Evolutionary conservation across 1,140 invertebrate genomes (phyloP), one percentile per base, ranked within the genome.

Genomic region (Ridgeia piscesae): DNA sequence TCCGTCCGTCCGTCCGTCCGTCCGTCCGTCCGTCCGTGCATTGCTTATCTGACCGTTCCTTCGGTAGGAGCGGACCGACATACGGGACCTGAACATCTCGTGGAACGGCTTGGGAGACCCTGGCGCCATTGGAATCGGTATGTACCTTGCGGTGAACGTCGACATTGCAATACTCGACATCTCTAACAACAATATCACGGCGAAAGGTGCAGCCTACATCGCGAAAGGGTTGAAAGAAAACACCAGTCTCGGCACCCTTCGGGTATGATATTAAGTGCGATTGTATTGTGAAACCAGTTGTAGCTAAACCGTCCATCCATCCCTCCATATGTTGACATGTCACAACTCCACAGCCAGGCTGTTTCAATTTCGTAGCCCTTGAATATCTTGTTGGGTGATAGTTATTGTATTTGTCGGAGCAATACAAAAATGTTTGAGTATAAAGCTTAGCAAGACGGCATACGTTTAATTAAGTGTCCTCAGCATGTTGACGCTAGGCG

Each of bases 101-200:
- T 90, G 89, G 89, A 90, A 90, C 89, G 89, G 89, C 0, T n/a
- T 90, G 34, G 89, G 89, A 17, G n/a, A 90, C n/a, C 34, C 33
- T 4, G 89, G 89, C n/a, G 89, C 89, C 6, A 33, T 31, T 21
- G 89, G 34, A 34, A 90, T 90, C 31, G 89, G 89, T 11, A 33
- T 14, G 35, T 90, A 90, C n/a, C 89, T 90, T 2, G 0, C 11
- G n/a, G 17, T 31, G n/a, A 90, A 90, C 35, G 34, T 14, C 2
- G 35, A 34, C 21, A n/a, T 90, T 17, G 31, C 14, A 34, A 35
- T 8, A 2, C 89, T 90, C 17, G 89, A 90, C 35, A 35, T 90
- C 31, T 11, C 34, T 21, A 90, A 90, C 6, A 90, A 90, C 89
- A 34, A 35, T 14, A 90, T 90, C 89, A 90, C 89, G 34, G 17